Evolutionary conservation across 2,113 vertebrate species (phyloP), one percentile per base, ranked within the genome.

Genomic region (Lagopus leucura): DNA sequence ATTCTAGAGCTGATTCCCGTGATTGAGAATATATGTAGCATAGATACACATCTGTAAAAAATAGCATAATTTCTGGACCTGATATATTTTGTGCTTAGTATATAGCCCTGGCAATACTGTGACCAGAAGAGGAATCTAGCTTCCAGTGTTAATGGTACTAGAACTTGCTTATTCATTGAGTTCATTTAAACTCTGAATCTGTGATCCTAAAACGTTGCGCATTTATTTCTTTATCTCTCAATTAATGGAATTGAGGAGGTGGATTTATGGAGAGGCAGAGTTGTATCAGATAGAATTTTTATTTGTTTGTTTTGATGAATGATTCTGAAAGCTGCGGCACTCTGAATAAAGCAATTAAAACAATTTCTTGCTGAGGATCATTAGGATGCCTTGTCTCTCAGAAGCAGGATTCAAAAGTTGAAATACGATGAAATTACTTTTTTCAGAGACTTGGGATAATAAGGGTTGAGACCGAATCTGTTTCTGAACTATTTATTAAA

Each of bases 401-500:
- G 67, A 76, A 73, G 71, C 32, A 73, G 60, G 43, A 75, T 82
- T 83, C 48, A 42, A 36, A 63, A 36, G 58, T 10, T 57, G 45
- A 47, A 20, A 47, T 61, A 1, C 50, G 57, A 55, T 81, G 55
- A 84, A 30, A 55, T 77, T 87, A 11, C 47, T 77, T 45, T 48
- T 70, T 95, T 65, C n/a, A 92, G 90, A 85, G 28, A 32, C 50
- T 25, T 27, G 38, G 77, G 55, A 63, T 64, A 61, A 55, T 58
- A 73, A 72, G 47, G 27, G 18, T 21, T 78, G 72, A 80, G 57
- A 57, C 32, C 54, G 47, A 64, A 34, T 81, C 54, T 78, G 24
- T 69, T 89, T 95, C 27, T 92, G 88, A 89, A 58, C 24, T 52
- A 3, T 58, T 73, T 58, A 72, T 77, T 54, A 82, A 94, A 82